Evolutionary conservation across 2,888 invertebrate species (phyloP).

Genomic region (Catonia carolina): DNA sequence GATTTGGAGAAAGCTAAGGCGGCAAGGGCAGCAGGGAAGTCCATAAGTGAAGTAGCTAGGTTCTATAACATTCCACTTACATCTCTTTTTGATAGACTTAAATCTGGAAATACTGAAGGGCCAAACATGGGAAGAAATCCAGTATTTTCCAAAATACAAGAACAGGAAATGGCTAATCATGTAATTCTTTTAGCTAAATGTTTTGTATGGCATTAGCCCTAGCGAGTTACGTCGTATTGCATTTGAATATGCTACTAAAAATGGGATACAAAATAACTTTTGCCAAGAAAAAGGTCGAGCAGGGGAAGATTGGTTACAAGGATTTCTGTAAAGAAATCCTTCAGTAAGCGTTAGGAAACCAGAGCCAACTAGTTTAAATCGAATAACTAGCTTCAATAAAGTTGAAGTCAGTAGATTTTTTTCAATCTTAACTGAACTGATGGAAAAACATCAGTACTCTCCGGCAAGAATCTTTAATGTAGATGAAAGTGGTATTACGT

Average conservation of each 20-base stretch:
- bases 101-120: neutral
- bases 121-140: neutral
- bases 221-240: neutral
- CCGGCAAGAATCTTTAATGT: no score
- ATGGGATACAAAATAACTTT: neutral
- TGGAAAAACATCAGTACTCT: no score
- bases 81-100: neutral
- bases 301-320: no score
- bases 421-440: no score
- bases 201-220: neutral
- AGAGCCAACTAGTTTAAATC: no score
- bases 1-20: neutral
- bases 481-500: no score
- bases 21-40: neutral
- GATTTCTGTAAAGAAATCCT: no score
- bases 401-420: no score
- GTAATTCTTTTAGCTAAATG: neutral
- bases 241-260: neutral
- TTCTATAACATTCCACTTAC: neutral
- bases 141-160: neutral
- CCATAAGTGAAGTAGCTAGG: neutral
- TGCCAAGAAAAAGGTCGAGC: neutral
- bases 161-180: neutral
- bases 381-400: no score
- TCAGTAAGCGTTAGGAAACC: no score